A percentile compares a stretch with the other conserved stretches of the same genome.
Conservation (phyloP, 2,888 invertebrate genomes). For the Stenurella melanura region DNA sequence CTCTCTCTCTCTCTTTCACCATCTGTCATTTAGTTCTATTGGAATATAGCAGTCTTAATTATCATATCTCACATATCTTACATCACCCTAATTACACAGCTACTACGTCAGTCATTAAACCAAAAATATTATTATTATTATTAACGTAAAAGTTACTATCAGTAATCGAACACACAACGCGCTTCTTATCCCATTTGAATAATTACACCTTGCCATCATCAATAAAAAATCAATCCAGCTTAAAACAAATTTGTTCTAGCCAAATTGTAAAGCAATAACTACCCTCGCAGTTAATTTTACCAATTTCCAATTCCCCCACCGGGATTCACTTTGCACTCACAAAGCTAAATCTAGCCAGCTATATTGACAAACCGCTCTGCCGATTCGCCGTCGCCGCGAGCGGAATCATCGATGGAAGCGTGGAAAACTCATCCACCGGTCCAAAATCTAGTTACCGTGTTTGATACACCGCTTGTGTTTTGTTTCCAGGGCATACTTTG, state of each 20-base stretch:
- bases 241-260: background rate
- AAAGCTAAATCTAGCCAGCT: slow-evolving; percentile 31
- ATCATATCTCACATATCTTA: no score
- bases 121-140: background rate
- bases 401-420: slow-evolving; percentile 57
- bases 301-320: slow-evolving; percentile 22
- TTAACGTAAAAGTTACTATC: background rate
- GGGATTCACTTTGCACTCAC: slow-evolving; percentile 29
- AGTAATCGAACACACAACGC: background rate
- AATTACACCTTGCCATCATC: background rate
- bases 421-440: slow-evolving; percentile 68
- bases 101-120: background rate
- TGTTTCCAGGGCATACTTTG: slow-evolving; percentile 68
- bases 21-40: no score
- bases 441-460: slow-evolving; percentile 68
- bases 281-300: slow-evolving; percentile 20
- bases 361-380: slow-evolving; percentile 64
- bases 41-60: no score
- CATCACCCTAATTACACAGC: no score
- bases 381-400: slow-evolving; percentile 65
- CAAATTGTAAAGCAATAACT: slow-evolving; percentile 17
- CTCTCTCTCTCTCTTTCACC: no score
- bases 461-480: slow-evolving; percentile 58
- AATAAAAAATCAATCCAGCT: background rate
- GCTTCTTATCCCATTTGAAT: background rate